Evolutionary conservation across 2,113 vertebrate genomes (phyloP).

Genomic region (Balaenoptera acutorostrata): DNA sequence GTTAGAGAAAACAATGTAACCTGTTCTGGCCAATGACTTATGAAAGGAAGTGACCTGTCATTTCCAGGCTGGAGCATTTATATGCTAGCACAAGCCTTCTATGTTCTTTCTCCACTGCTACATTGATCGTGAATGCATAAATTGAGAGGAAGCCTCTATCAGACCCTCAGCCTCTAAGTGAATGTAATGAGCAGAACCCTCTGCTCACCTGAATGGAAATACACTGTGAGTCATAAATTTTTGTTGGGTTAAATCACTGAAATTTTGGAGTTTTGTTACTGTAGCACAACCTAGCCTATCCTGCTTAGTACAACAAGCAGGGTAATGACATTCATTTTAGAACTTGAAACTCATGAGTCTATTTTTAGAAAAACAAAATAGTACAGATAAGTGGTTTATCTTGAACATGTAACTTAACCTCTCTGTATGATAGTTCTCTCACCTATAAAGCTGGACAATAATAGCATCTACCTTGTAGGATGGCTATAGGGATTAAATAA

Average conservation of each 20-base stretch:
- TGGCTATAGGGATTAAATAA: neutral
- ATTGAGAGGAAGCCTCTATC: neutral
- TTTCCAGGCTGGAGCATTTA: neutral
- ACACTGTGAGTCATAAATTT: neutral
- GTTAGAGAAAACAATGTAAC: neutral
- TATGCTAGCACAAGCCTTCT: neutral
- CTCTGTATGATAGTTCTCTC: neutral
- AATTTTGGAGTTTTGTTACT: neutral
- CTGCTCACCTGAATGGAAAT: neutral
- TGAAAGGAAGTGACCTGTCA: neutral
- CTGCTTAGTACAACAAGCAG: neutral
- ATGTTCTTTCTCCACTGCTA: neutral
- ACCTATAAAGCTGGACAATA: neutral
- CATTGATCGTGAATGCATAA: neutral
- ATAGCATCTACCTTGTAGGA: neutral
- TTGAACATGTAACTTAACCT: neutral
- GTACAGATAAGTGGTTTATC: neutral
- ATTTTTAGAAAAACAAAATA: slow-evolving; percentile 16
- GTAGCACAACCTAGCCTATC: neutral
- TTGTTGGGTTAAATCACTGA: neutral
- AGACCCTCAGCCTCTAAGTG: neutral
- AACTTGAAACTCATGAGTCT: neutral
- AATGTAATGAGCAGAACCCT: neutral
- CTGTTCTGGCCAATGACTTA: neutral
- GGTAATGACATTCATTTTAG: neutral